A percentile compares a stretch with the other conserved stretches of the same genome.
These are phyloP conservation scores for Pediacus dermestoides DNA, from an alignment of 2,888 invertebrate species.

Conservation along the genomic window DNA sequence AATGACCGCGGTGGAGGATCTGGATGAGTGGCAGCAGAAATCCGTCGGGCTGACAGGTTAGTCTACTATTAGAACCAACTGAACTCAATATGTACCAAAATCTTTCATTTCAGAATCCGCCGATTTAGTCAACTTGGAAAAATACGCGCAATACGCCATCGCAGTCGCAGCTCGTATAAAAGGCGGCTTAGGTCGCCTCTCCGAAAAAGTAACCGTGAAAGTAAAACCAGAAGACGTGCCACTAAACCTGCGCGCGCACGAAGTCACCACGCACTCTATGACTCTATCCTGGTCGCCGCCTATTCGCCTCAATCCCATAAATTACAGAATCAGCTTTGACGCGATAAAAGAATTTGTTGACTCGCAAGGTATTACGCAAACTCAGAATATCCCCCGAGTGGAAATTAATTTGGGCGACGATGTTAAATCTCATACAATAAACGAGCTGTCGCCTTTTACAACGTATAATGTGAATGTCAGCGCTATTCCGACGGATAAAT, in stretches of 20 bases:
- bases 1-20: conserved; percentile 88
- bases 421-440: conserved; percentile 71
- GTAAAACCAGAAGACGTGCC: conserved; percentile 93
- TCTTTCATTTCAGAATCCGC: too few relatives aligned
- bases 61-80: too few relatives aligned
- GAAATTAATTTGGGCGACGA: conserved; percentile 71
- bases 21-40: conserved; percentile 89
- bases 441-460: conserved; percentile 88
- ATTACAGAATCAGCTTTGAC: conserved; percentile 87
- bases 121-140: conserved; percentile 83
- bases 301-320: conserved; percentile 80
- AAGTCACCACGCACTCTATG: conserved; percentile 92
- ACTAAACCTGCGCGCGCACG: conserved; percentile 79
- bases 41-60: conserved; percentile 78
- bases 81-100: too few relatives aligned
- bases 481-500: conserved; percentile 78
- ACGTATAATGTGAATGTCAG: conserved; percentile 93
- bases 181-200: conserved; percentile 77
- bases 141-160: conserved; percentile 86
- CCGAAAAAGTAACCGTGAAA: conserved; percentile 80
- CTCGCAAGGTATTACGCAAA: conserved; percentile 88
- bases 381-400: conserved; percentile 71
- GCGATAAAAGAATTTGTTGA: conserved; percentile 93
- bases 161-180: conserved; percentile 84
- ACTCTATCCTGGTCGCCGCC: conserved; percentile 88